These are phyloP conservation scores for Pseudococcus viburni DNA, from an alignment of 2,888 invertebrate species.

Conservation along the genomic window DNA sequence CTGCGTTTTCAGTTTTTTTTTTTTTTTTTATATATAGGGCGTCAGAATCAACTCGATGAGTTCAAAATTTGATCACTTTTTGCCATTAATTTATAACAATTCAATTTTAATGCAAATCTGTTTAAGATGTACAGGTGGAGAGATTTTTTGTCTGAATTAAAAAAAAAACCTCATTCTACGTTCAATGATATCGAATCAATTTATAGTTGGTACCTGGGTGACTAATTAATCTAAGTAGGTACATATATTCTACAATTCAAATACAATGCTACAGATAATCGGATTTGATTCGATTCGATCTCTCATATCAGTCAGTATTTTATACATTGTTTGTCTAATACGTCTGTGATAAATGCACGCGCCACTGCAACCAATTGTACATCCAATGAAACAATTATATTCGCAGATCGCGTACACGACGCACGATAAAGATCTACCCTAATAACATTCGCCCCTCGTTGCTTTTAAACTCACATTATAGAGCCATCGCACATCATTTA, in stretches of 20 bases:
- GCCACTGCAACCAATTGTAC: constrained; percentile 14
- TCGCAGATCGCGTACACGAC: neutral
- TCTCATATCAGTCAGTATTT: constrained; percentile 13
- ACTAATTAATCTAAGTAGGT: neutral
- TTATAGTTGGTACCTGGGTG: neutral
- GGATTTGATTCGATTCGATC: neutral
- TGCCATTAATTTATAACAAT: no score
- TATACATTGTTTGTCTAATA: neutral
- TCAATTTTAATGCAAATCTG: no score
- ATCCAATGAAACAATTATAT: constrained; percentile 33
- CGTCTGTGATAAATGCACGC: neutral
- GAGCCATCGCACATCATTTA: neutral
- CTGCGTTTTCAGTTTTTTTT: no score
- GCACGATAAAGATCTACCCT: constrained; percentile 40
- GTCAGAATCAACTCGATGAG: no score
- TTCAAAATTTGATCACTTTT: no score
- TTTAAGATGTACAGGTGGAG: no score
- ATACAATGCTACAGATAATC: neutral
- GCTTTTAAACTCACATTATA: neutral
- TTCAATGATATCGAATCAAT: neutral
- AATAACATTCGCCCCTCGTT: neutral
- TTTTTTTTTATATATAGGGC: no score
- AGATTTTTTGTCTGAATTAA: no score
- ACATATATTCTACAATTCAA: neutral
- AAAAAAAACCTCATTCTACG: no score